These are phyloP conservation scores for Acipenser transmontanus DNA, from an alignment of 2,797 vertebrate species.

Conservation along the genomic window DNA sequence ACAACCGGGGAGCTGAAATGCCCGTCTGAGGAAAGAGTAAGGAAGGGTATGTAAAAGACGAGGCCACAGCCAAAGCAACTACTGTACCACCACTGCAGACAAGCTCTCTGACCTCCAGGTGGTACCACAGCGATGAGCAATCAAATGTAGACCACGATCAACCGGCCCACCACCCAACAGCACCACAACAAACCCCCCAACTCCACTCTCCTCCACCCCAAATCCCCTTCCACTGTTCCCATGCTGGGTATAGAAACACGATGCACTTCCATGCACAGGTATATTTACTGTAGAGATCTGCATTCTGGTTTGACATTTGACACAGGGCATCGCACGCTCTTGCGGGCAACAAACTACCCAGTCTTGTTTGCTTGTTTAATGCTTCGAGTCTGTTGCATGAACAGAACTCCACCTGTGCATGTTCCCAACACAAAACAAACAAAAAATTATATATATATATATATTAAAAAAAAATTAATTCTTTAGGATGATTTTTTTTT, in stretches of 20 bases:
- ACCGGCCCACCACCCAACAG: not conserved
- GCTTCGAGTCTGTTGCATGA: no score
- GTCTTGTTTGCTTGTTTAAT: no score
- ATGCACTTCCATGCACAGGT: conserved; percentile 6
- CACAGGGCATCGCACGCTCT: conserved; percentile 9
- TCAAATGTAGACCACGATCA: not conserved
- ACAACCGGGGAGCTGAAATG: conserved; percentile 93
- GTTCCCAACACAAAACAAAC: no score
- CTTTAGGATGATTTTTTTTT: no score
- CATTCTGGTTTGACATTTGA: conserved; percentile 22
- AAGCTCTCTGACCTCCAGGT: not conserved
- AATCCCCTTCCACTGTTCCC: not conserved
- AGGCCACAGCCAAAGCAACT: conserved; percentile 12
- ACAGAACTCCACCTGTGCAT: no score
- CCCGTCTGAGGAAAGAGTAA: conserved; percentile 93
- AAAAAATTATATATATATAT: no score
- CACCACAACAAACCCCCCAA: not conserved
- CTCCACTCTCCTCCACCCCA: conserved; percentile 1
- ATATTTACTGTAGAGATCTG: conserved; percentile 11
- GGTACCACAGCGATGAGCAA: not conserved
- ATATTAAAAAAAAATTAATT: no score
- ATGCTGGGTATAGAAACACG: not conserved
- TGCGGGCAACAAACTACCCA: no score
- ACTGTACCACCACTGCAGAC: not conserved
- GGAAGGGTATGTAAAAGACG: conserved; percentile 97